These are phyloP conservation scores for Alloscopus bannaensis DNA, from an alignment of 2,888 invertebrate species.

Conservation along the genomic window DNA sequence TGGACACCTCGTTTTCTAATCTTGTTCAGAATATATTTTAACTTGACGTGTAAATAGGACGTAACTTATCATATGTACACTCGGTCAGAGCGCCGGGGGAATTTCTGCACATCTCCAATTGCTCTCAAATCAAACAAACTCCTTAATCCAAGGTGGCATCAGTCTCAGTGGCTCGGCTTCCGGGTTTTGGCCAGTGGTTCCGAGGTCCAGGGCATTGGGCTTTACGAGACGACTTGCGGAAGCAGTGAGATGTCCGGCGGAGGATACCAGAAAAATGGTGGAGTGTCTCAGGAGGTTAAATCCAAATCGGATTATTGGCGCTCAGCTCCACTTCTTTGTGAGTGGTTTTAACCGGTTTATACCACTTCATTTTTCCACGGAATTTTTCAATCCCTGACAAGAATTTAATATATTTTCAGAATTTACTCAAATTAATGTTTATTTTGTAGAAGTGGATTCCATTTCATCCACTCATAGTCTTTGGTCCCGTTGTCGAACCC, in stretches of 20 bases:
- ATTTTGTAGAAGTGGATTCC: slow-evolving; percentile 62
- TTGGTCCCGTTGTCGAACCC: slow-evolving; percentile 65
- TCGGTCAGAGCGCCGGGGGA: slow-evolving; percentile 57
- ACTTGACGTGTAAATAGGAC: too few relatives aligned
- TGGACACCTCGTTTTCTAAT: too few relatives aligned
- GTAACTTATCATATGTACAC: too few relatives aligned
- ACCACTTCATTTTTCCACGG: background rate
- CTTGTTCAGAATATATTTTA: too few relatives aligned
- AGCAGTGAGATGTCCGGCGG: slow-evolving; percentile 43
- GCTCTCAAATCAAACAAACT: slow-evolving; percentile 47
- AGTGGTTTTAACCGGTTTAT: background rate
- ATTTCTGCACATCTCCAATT: slow-evolving; percentile 58
- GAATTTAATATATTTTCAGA: background rate
- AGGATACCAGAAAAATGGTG: slow-evolving; percentile 29
- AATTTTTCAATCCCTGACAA: too few relatives aligned
- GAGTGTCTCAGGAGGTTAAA: slow-evolving; percentile 43
- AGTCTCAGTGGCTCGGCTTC: slow-evolving; percentile 66
- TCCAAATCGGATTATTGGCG: slow-evolving; percentile 51
- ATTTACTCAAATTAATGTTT: slow-evolving; percentile 1
- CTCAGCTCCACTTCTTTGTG: slow-evolving; percentile 57
- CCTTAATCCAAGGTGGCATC: slow-evolving; percentile 58
- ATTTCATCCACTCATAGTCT: slow-evolving; percentile 64
- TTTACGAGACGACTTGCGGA: slow-evolving; percentile 50
- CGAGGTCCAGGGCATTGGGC: slow-evolving; percentile 28
- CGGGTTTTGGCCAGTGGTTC: slow-evolving; percentile 63